Evolutionary conservation across 2,797 vertebrate species (phyloP).

Genomic region (Mus caroli): DNA sequence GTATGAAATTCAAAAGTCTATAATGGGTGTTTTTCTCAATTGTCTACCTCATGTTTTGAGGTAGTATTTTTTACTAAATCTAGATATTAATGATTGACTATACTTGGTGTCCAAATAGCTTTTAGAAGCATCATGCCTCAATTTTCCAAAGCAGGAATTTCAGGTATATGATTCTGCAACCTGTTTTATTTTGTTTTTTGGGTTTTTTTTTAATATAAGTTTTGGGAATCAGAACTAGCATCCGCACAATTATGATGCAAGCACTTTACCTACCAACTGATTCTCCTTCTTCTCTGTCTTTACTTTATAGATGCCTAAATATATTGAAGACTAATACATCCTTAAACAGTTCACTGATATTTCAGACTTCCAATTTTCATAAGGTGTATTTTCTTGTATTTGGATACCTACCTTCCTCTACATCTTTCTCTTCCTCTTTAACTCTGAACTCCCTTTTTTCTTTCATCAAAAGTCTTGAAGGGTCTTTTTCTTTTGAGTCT

Average conservation of each 20-base stretch:
- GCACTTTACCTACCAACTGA: neutral
- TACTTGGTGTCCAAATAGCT: neutral
- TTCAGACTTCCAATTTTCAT: neutral
- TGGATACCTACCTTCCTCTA: neutral
- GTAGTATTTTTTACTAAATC: neutral
- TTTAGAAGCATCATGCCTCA: neutral
- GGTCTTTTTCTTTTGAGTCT: neutral
- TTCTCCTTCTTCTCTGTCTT: neutral
- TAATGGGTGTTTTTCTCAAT: neutral
- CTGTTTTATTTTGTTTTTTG: too few species aligned
- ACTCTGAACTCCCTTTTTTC: neutral
- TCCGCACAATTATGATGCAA: neutral
- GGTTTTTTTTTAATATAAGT: too few species aligned
- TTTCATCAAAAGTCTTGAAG: neutral
- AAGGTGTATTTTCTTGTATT: neutral
- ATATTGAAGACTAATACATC: neutral
- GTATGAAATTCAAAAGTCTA: neutral
- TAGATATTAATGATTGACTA: neutral
- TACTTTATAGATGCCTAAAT: neutral
- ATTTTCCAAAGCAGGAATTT: neutral
- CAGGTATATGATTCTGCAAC: neutral
- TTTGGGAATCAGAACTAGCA: neutral
- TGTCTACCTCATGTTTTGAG: neutral
- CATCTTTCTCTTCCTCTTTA: neutral
- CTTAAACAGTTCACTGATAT: neutral